Conservation (phyloP, 2,888 invertebrate species). For the Hirtodrosophila alboralis region DNA sequence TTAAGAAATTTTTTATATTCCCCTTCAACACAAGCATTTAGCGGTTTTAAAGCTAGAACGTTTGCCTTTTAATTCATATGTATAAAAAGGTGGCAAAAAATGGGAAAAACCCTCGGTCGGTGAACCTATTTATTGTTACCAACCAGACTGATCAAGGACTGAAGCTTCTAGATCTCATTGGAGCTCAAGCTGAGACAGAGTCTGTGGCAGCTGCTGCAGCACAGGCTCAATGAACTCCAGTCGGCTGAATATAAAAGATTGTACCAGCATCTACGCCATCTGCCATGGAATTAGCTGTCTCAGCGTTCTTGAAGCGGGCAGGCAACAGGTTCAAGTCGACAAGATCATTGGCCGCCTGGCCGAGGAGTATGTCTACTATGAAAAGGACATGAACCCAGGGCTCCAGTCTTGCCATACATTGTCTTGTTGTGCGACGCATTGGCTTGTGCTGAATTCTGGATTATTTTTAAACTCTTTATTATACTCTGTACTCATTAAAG, state of each 20-base stretch:
- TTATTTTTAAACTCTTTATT: conserved; percentile 53
- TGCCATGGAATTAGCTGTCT: neutral
- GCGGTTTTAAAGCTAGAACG: conserved; percentile 4
- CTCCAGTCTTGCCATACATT: conserved; percentile 9
- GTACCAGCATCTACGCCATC: conserved; percentile 8
- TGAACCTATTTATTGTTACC: conserved; percentile 47
- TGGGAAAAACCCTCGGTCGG: conserved; percentile 19
- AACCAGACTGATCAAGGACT: conserved; percentile 19
- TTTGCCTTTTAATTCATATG: neutral
- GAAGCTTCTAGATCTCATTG: conserved; percentile 19
- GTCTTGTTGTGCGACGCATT: conserved; percentile 4
- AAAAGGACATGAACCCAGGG: conserved; percentile 57
- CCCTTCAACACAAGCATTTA: conserved; percentile 9
- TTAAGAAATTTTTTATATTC: no score
- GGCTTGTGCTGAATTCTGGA: conserved; percentile 10
- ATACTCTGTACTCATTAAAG: no score
- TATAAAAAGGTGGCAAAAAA: neutral
- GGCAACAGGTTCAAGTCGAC: conserved; percentile 45
- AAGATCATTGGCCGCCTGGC: conserved; percentile 62
- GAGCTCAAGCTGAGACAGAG: neutral
- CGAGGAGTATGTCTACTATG: conserved; percentile 56
- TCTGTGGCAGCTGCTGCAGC: neutral
- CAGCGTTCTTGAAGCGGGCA: conserved; percentile 26
- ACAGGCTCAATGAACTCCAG: conserved; percentile 18
- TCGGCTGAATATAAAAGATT: neutral